Percentiles rank a stretch among this genome's conserved stretches.
Conservation (phyloP, 2,113 vertebrate genomes). For the Amblyornis subalaris region DNA sequence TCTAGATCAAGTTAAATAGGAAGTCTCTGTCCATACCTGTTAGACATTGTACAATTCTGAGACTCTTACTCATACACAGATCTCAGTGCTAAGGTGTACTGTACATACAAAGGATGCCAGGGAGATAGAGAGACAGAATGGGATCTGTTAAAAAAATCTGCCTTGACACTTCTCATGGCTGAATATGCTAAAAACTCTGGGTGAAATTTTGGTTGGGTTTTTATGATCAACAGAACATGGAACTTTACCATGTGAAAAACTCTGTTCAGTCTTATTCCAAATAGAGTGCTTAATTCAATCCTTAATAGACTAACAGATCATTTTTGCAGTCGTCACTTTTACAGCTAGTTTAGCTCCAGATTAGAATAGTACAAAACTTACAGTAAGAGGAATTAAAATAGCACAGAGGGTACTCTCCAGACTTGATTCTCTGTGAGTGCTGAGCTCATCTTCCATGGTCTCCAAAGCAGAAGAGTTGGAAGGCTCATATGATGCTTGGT, state of each 20-base stretch:
- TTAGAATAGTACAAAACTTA: neutral
- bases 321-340: neutral
- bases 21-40: neutral
- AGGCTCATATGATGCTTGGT: neutral
- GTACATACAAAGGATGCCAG: accelerated
- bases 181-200: neutral
- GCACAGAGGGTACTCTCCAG: neutral
- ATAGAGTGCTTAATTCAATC: neutral
- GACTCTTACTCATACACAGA: neutral
- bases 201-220: neutral
- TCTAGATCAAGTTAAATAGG: neutral
- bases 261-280: neutral
- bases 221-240: neutral
- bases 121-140: neutral
- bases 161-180: neutral
- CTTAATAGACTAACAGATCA: neutral
- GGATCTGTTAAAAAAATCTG: neutral
- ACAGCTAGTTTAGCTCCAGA: neutral
- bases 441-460: neutral
- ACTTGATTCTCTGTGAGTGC: neutral
- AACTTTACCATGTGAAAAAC: neutral
- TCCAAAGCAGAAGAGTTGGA: neutral
- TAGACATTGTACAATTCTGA: neutral
- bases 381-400: neutral
- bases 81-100: neutral